Evolutionary conservation across 1,140 invertebrate genomes (phyloP), one percentile per base, ranked within the genome.

Genomic region (Copidosoma floridanum): DNA sequence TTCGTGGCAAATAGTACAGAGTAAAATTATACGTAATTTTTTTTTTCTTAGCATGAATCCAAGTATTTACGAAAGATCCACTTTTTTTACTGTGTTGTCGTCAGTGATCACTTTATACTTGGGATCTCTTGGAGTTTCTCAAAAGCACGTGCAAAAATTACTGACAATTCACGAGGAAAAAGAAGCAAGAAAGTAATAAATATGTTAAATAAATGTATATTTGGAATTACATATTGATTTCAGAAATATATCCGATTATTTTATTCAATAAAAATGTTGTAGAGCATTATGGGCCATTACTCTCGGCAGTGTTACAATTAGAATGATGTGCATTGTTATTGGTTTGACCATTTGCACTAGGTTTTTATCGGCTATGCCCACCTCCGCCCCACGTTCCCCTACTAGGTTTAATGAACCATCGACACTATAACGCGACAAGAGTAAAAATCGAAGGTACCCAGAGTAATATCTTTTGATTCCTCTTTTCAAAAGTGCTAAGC

Each of bases 141-240:
- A 89, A 68, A 83, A 85, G 4, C 82, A 83, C 32, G 75, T 90
- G 5, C 89, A 90, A 65, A 81, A 88, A 65, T 85, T 85, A 26
- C 78, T 88, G 4, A 83, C 86, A 0, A 81, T 88, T 7, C 82
- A 85, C 0, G 82, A 83, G 0, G 81, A 86, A 12, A 68, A 77
- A 75, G 69, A 82, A 65, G 86, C 87, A 58, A 69, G 71, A 76
- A 65, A 64, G 83, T 82, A 52, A 66, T 51, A n/a, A n/a, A n/a
- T n/a, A n/a, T n/a, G n/a, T n/a, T n/a, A n/a, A n/a, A n/a, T n/a
- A n/a, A n/a, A n/a, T n/a, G n/a, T n/a, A n/a, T n/a, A n/a, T n/a
- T n/a, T n/a, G n/a, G n/a, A n/a, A n/a, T n/a, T n/a, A n/a, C n/a
- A n/a, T n/a, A n/a, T n/a, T n/a, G n/a, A n/a, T n/a, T n/a, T n/a